Evolutionary conservation across 1,140 invertebrate genomes (phyloP).

Genomic region (Drosophila sturtevanti): DNA sequence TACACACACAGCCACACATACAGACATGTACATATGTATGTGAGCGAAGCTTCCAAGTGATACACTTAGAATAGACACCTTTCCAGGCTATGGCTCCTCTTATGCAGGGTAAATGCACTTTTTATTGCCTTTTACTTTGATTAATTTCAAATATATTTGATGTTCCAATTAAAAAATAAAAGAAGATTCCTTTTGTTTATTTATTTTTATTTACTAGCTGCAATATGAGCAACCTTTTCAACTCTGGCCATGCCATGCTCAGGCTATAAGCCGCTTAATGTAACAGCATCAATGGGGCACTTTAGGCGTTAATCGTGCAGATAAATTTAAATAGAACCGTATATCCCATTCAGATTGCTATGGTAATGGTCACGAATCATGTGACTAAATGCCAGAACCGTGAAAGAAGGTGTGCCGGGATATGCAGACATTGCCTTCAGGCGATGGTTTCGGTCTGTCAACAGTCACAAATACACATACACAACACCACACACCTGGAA

Average conservation of each 20-base stretch:
- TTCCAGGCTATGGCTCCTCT: conserved; percentile 7
- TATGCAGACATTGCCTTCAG: conserved; percentile 13
- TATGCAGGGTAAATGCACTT: conserved; percentile 24
- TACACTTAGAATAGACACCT: conserved; percentile 33
- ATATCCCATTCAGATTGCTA: conserved; percentile 38
- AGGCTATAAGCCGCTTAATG: neutral
- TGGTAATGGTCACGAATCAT: conserved; percentile 50
- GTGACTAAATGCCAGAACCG: neutral
- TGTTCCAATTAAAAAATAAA: conserved; percentile 41
- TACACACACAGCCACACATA: conserved; percentile 1
- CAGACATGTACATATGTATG: neutral
- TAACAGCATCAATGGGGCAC: conserved; percentile 5
- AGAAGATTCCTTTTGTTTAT: neutral
- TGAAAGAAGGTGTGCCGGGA: conserved; percentile 28
- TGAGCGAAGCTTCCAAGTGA: conserved; percentile 5
- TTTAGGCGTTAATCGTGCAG: conserved; percentile 48
- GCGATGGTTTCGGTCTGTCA: conserved; percentile 28
- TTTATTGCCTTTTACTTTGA: conserved; percentile 11
- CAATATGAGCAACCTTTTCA: neutral
- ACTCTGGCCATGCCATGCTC: neutral
- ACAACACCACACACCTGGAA: conserved; percentile 31
- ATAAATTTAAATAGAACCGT: conserved; percentile 60
- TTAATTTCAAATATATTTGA: conserved; percentile 49
- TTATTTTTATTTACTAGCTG: conserved; percentile 4
- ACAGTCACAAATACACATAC: neutral